A percentile compares a stretch with the other conserved stretches of the same genome.
phyloP scores from a whole-genome alignment of 2,888 invertebrate genomes.

The Synergus itoensis region DNA sequence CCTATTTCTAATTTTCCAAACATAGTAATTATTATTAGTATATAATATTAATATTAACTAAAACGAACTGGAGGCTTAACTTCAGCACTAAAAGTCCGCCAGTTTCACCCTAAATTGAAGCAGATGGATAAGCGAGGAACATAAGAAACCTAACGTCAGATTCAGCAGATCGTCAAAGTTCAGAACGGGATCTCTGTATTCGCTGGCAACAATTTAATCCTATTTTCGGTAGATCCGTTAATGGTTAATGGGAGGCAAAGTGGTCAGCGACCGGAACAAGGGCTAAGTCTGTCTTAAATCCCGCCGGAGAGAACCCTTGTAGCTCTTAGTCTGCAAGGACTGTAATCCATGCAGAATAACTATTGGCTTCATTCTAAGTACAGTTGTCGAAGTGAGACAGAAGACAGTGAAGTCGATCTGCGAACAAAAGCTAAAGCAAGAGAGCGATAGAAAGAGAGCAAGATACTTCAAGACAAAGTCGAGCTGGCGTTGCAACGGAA shows the following conservation, averaged over 20 bases:
- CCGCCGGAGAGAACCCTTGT: constrained; percentile 69
- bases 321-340: constrained; percentile 68
- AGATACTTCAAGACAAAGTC: constrained; percentile 44
- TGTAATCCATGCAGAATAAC: constrained; percentile 74
- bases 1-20: no score
- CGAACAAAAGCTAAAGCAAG: background rate
- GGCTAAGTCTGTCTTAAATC: constrained; percentile 78
- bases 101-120: background rate
- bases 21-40: no score
- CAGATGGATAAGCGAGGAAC: background rate
- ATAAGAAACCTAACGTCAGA: background rate
- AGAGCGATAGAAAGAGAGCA: constrained; percentile 25
- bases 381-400: constrained; percentile 24
- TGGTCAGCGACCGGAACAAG: constrained; percentile 78
- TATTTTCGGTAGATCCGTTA: constrained; percentile 77
- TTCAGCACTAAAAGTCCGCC: background rate
- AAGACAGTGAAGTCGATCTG: constrained; percentile 13
- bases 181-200: background rate
- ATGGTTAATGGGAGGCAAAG: constrained; percentile 78
- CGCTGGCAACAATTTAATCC: constrained; percentile 69
- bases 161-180: background rate
- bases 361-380: constrained; percentile 67
- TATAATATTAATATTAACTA: no score
- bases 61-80: no score
- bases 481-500: constrained; percentile 47